Conservation (phyloP, 2,888 invertebrate genomes). For the Hyposoter didymator region DNA sequence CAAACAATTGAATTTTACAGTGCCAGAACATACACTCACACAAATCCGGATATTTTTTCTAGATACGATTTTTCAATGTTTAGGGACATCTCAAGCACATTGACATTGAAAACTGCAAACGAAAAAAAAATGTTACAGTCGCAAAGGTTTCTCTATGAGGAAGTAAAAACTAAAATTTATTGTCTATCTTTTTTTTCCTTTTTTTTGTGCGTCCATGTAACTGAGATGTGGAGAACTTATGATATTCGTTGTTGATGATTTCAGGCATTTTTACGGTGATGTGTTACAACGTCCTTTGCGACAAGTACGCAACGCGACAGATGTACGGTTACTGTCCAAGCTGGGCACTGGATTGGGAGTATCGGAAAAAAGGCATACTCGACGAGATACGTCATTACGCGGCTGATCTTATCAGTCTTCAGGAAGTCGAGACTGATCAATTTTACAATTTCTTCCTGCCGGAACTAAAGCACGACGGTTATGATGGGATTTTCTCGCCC, state of each 20-base stretch:
- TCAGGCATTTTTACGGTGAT: slow-evolving; percentile 98
- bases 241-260: slow-evolving; percentile 74
- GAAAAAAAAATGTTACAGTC: too few species aligned
- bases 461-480: slow-evolving; percentile 95
- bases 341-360: slow-evolving; percentile 99
- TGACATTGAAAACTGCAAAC: too few species aligned
- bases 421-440: slow-evolving; percentile 99
- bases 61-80: too few species aligned
- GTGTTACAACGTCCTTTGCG: slow-evolving; percentile 99
- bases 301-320: slow-evolving; percentile 99
- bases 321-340: slow-evolving; percentile 99
- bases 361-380: slow-evolving; percentile 98
- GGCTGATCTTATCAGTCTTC: slow-evolving; percentile 98
- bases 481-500: slow-evolving; percentile 98
- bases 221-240: neutral
- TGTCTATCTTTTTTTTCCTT: too few species aligned
- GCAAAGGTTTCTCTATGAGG: too few species aligned
- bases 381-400: slow-evolving; percentile 98
- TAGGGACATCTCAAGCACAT: too few species aligned
- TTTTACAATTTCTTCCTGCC: slow-evolving; percentile 98
- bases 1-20: too few species aligned
- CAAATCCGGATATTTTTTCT: too few species aligned
- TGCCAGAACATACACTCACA: too few species aligned
- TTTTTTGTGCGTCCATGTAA: neutral
- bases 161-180: too few species aligned